These are phyloP conservation scores for Chrysolophus pictus DNA, from an alignment of 2,797 vertebrate genomes.

Conservation along the genomic window DNA sequence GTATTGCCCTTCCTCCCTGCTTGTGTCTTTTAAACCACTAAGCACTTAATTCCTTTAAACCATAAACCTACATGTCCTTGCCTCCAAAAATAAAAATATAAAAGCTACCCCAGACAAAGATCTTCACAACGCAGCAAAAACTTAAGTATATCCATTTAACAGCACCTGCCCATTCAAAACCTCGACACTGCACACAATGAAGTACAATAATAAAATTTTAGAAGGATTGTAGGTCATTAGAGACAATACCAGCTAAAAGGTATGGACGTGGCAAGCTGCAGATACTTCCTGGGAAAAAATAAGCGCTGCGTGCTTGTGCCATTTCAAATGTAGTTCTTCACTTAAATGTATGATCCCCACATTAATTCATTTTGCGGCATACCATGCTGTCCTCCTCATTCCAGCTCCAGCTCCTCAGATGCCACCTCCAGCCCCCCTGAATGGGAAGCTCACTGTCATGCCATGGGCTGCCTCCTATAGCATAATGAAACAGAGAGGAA, in stretches of 20 bases:
- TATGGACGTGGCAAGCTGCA: neutral
- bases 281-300: neutral
- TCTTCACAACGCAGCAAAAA: neutral
- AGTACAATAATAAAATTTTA: neutral
- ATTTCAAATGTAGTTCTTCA: neutral
- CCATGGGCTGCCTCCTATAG: neutral
- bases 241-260: accelerated
- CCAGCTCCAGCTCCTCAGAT: neutral
- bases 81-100: neutral
- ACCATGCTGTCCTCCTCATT: neutral
- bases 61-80: neutral
- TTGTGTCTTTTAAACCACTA: neutral
- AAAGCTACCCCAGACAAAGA: neutral
- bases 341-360: neutral
- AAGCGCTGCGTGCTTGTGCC: neutral
- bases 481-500: accelerated
- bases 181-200: neutral
- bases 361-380: neutral
- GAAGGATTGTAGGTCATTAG: neutral
- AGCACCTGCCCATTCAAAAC: neutral
- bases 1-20: neutral
- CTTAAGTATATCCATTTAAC: neutral
- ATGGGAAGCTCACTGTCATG: neutral
- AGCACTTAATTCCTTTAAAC: neutral
- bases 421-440: neutral